Base-by-base conservation (phyloP, 2,888 invertebrate species). In the Ochropleura leucogaster region DNA sequence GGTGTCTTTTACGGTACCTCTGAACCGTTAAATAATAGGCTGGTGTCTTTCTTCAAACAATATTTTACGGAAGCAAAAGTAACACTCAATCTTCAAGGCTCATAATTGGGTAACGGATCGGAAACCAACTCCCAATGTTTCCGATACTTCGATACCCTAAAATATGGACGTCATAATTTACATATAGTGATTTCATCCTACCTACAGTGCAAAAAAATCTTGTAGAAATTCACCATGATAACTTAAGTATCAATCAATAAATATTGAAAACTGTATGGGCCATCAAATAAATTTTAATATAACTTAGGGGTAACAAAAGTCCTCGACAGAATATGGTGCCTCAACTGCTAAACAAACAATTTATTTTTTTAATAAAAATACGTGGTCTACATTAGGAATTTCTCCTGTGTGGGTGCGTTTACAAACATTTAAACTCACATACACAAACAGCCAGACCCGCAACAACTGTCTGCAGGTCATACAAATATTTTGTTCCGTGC, bases 71-170 rank as follows among this genome's bases (percentile, higher is more conserved):
- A 46, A 62, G n/a, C 62, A 18, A 51, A 76, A 7, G 3, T 8
- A 81, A 42, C 20, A 67, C 49, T 82, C 82, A 40, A 51, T 82
- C 60, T 57, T 67, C 55, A 62, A 62, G 82, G 55, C 16, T 51
- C 68, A 62, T 78, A 81, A 82, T 82, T 82, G 77, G 49, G 68
- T 78, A 78, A 78, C 77, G 55, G 49, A 77, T 82, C 55, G 77
- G 68, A 82, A 77, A 77, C 44, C 14, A 49, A 82, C 40, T 55
- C 20, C n/a, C 49, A 55, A 77, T 78, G 77, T 82, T 63, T 51
- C 55, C 49, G 10, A 65, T 55, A 77, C 46, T 44, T 20, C 59
- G 65, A 12, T 60, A 40, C 60, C 12, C 42, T 40, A 49, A 7
- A 62, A 66, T 57, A 77, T 40, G 14, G 3, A 18, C n/a, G 10